Evolutionary conservation across 2,888 invertebrate genomes (phyloP), one percentile per base, ranked within the genome.

Genomic region (Philereme transversata): DNA sequence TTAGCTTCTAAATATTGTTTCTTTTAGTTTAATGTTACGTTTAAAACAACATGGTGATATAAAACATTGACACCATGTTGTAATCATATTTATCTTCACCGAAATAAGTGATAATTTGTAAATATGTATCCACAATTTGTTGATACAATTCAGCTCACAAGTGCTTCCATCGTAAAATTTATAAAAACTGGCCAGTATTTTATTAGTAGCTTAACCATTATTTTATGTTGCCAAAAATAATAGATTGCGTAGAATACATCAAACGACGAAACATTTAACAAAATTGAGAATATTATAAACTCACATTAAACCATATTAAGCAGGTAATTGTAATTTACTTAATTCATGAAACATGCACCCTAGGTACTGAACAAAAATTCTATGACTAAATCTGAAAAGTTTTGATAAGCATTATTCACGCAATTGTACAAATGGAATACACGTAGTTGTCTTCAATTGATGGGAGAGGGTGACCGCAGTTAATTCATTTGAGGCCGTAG

Each of bases 51-150:
- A 7, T 35, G 5, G 10, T 34, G 7, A 33, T 33, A 10, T 33
- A 52, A 51, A 36, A 11, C 45, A 44, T 45, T 36, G 46, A 38
- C 34, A 11, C 43, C 10, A 40, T 45, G 57, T 67, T 57, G n/a
- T n/a, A 10, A 53, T 52, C 46, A 44, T 68, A 70, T 68, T 69
- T 70, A 70, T 66, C 60, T 65, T 50, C 73, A 70, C 73, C 70
- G 71, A 75, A 74, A 67, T 79, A 82, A 84, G 90, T 84, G 90
- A 88, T 88, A 91, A 92, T 90, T 90, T 90, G 90, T 90, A 85
- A 90, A 88, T 86, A 81, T 81, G 77, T 81, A 81, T 77, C 76
- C 77, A 79, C 78, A 84, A 87, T 86, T 85, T 86, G 81, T 74
- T 35, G 57, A 83, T 88, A 90, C 84, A 84, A 50, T 81, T 61